Evolutionary conservation across 2,113 vertebrate genomes (phyloP), one percentile per base, ranked within the genome.

Genomic region (Lamprologus lemairii): DNA sequence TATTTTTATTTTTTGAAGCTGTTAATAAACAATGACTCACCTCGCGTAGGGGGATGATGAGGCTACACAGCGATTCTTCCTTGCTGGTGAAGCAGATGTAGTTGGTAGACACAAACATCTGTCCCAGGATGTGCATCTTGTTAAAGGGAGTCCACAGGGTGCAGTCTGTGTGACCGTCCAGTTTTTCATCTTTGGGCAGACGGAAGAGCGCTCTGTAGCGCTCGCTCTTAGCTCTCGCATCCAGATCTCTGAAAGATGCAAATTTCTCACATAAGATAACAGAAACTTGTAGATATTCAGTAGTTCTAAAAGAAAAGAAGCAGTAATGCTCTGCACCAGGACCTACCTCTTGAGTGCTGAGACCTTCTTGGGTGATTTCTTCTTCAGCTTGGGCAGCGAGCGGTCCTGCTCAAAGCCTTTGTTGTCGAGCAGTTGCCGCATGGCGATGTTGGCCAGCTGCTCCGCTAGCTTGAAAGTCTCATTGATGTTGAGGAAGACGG

Each of bases 51-150:
- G 98, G 98, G 86, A 99, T 99, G 85, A 99, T 99, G 95, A 99
- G 98, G 93, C 98, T 99, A 82, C 99, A 99, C 68, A 97, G 84
- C 3, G 97, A 98, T 90, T 99, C 98, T 71, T 99, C 98, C 93
- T 99, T 99, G 95, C 98, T 99, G 91, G 97, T 98, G 94, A 99
- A 99, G 96, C 99, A 99, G 96, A 99, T 99, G 93, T 99, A 99
- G 95, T 99, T 99, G 26, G 98, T 99, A 93, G 99, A 99, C 81
- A 99, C 98, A 91, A 99, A 99, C 98, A 99, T 99, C 94, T 99
- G 98, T 11, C 98, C 99, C 95, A 98, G 96, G 93, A 99, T 98
- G 93, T 99, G 99, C 97, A 97, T 98, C 96, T 99, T 99, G 95
- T 98, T 99, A 91, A 99, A 99, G 2, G 99, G 99, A 6, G 98